Evolutionary conservation across 2,797 vertebrate species (phyloP), one percentile per base, ranked within the genome.

Genomic region (Sarcoramphus papa): DNA sequence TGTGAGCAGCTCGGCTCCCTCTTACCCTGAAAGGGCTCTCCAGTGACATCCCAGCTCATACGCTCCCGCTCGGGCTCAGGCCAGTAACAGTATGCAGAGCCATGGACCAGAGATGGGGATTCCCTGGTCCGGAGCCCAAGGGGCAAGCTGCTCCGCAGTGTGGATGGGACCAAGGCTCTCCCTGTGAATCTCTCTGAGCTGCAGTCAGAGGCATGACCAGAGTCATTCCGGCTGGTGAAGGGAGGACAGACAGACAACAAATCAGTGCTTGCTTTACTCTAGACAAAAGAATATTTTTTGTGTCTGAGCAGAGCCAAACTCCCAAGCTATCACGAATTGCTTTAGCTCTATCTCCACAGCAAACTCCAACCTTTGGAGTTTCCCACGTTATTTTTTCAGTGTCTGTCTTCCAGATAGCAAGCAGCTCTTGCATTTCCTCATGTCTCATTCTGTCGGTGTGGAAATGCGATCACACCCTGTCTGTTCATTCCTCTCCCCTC

Each of bases 161-260:
- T 20, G 18, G 10, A 19, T 20, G 10, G 10, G n/a, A 47, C 40
- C 25, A 15, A 23, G 24, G 48, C 27, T 74, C 12, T 84, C 30
- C 40, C 70, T 12, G 4, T 22, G 17, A 30, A 30, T 9, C 23
- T 27, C 57, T 37, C 30, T 0, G 0, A 28, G 54, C 31, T 62
- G 82, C 22, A 27, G 45, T 33, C 73, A 73, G 60, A 64, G 30
- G 3, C 30, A 40, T 4, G 45, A 40, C 56, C 69, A 27, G 62
- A 37, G 56, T 35, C 4, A 0, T 35, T 64, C 25, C 4, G 6
- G 30, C 1, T 1, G 65, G 22, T 0, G 0, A 33, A 27, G n/a
- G 77, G n/a, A 53, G 41, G 88, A 85, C 48, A 60, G 45, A 31
- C 0, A 0, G 87, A 78, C 77, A 47, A 19, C 33, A 57, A 56